Conservation (phyloP, 2,113 vertebrate species). For the Epinephelus fuscoguttatus region DNA sequence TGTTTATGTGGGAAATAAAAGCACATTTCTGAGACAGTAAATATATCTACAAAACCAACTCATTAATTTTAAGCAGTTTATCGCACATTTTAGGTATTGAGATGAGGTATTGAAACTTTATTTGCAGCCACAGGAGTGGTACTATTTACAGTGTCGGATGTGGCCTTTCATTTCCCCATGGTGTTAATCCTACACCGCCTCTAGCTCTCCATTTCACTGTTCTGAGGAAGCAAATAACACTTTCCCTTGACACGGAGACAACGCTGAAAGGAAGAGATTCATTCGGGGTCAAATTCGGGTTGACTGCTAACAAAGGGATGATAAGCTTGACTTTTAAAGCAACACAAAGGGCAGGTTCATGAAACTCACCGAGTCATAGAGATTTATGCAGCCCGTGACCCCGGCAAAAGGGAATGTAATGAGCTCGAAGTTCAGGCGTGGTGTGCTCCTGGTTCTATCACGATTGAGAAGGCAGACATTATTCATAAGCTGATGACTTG, state of each 20-base stretch:
- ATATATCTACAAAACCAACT: background rate
- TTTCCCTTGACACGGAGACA: slow-evolving; percentile 12
- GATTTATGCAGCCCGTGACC: slow-evolving; percentile 51
- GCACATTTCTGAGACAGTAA: too few species aligned
- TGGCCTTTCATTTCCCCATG: slow-evolving; percentile 29
- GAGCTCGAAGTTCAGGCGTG: slow-evolving; percentile 35
- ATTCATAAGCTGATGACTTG: slow-evolving; percentile 20
- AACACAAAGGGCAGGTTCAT: slow-evolving; percentile 46
- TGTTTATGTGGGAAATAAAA: too few species aligned
- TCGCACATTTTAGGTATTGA: background rate
- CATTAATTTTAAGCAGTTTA: background rate
- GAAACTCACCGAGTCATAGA: slow-evolving; percentile 42
- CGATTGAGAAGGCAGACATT: background rate
- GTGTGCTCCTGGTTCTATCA: slow-evolving; percentile 14
- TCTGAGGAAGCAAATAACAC: slow-evolving; percentile 37
- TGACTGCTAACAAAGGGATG: slow-evolving; percentile 54
- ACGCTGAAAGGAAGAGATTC: slow-evolving; percentile 36
- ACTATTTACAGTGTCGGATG: slow-evolving; percentile 34
- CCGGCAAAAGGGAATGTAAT: slow-evolving; percentile 20
- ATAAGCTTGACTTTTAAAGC: slow-evolving; percentile 51
- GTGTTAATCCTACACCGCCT: slow-evolving; percentile 37
- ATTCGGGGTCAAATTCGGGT: slow-evolving; percentile 40
- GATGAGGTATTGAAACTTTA: background rate
- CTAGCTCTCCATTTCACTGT: slow-evolving; percentile 26
- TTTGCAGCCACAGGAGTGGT: background rate